Conservation (phyloP, 2,888 invertebrate species). For the Zelleria hepariella region DNA sequence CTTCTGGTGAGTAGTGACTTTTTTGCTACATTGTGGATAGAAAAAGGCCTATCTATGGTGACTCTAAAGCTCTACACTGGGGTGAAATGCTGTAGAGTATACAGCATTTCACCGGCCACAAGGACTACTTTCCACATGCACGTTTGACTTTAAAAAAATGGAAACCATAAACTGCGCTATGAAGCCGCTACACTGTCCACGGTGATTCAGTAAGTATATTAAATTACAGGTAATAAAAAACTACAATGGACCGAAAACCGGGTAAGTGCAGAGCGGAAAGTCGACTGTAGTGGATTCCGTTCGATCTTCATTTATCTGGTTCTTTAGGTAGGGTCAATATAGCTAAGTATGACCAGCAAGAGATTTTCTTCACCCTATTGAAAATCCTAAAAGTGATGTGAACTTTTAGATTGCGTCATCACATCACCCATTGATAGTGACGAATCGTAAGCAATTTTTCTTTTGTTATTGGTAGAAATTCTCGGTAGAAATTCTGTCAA, state of each 20-base stretch:
- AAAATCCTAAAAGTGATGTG: no score
- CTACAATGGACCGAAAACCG: conserved; percentile 32
- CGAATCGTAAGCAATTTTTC: no score
- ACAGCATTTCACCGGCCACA: background rate
- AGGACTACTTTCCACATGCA: background rate
- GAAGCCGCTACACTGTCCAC: conserved; percentile 41
- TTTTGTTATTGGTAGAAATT: no score
- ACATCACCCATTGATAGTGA: no score
- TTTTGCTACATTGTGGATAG: no score
- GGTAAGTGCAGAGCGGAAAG: background rate
- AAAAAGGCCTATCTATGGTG: no score
- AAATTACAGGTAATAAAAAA: conserved; percentile 56
- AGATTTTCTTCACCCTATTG: no score
- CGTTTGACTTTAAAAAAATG: background rate
- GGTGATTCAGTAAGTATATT: conserved; percentile 52
- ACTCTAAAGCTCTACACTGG: no score
- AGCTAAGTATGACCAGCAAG: no score
- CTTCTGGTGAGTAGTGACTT: no score
- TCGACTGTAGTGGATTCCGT: background rate
- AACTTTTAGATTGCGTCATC: no score
- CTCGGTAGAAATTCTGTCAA: no score
- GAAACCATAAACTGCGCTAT: conserved; percentile 18
- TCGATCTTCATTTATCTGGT: background rate
- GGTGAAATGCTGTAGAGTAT: background rate
- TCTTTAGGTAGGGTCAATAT: background rate